Percentiles rank a stretch among this genome's conserved stretches.
Evolutionary conservation across 2,113 vertebrate species (phyloP).

Genomic region (Guaruba guarouba): DNA sequence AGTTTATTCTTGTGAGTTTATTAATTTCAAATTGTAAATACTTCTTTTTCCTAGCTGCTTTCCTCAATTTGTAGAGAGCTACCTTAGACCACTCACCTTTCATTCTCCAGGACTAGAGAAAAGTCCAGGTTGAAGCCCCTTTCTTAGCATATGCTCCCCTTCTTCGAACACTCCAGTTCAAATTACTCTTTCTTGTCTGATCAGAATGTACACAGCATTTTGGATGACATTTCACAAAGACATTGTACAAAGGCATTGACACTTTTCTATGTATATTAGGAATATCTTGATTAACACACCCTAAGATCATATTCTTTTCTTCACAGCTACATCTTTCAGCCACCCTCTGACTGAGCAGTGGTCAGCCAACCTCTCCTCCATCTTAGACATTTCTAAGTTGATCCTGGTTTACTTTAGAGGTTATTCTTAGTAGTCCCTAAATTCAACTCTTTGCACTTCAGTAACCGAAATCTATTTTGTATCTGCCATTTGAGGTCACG

Average conservation of each 20-base stretch:
- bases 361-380: neutral
- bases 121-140: slow-evolving; percentile 2
- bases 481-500: neutral
- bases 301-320: neutral
- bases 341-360: neutral
- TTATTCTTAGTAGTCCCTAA: neutral
- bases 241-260: neutral
- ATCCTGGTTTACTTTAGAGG: neutral
- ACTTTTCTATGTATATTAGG: neutral
- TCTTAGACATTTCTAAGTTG: neutral
- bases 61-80: neutral
- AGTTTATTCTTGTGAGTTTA: neutral
- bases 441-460: neutral
- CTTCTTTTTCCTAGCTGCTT: neutral
- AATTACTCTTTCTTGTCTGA: neutral
- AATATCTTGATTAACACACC: neutral
- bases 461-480: neutral
- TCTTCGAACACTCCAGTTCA: neutral
- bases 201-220: neutral
- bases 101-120: neutral
- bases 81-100: neutral
- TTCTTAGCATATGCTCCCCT: neutral
- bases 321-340: neutral
- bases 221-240: neutral
- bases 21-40: neutral